Base-by-base conservation (phyloP, 2,888 invertebrate genomes). In the Calameuta idolon region DNA sequence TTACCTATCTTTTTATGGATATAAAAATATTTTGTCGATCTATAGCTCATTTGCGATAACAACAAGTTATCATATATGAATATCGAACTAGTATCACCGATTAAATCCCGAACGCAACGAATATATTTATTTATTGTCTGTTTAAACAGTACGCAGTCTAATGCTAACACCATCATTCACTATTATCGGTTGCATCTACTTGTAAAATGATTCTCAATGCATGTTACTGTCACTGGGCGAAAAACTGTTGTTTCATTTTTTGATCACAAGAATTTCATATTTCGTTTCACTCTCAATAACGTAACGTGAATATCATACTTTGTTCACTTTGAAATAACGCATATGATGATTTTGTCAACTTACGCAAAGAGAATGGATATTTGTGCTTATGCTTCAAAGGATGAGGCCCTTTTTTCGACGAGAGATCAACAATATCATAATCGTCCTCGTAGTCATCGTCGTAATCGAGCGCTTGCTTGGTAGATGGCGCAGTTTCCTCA, bases 391-490 rank as follows among this genome's bases (percentile, higher is more conserved):
- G 30, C 71, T 71, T 71, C 34, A 71, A 71, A 4, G 34, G 34
- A 55, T 55, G 55, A 55, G 23, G 55, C 15, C 75, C 77, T 23
- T 75, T 75, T 34, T 75, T 77, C 55, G 55, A 55, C 2, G 23
- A n/a, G 68, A 34, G 71, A 71, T 33, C 74, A 34, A 11, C 9
- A 9, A 55, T 5, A 9, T 55, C 55, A 9, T 55, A 55, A 55
- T 55, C 55, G 23, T 55, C 23, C 5, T 55, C 55, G 55, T 55
- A 55, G 9, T 55, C 55, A 9, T 55, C 55, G 2, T 55, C 55
- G 55, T 55, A 55, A 23, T 55, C 55, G 15, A 55, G 23, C 23
- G 15, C 55, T 55, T 55, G 23, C 55, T 55, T 55, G 23, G 55
- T 1, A 23, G 55, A 55, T 2, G 55, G 55, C 55, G 55, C 23